Evolutionary conservation across 2,797 vertebrate genomes (phyloP).

Genomic region (Simalia tracyae): DNA sequence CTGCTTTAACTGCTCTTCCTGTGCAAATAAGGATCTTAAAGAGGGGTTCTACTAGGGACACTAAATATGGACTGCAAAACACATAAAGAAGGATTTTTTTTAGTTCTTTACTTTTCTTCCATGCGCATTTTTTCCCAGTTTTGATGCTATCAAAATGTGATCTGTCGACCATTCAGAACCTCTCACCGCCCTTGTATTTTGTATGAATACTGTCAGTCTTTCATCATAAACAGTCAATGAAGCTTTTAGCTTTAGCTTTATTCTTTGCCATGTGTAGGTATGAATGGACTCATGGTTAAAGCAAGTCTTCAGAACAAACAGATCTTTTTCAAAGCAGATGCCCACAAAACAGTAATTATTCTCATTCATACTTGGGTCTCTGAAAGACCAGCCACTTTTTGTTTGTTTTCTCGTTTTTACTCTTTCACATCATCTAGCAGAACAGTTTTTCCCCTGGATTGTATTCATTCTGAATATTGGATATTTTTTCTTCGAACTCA

Average conservation of each 20-base stretch:
- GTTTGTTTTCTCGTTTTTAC: neutral
- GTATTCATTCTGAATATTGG: neutral
- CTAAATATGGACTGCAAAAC: neutral
- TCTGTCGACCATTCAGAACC: neutral
- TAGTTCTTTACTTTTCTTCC: neutral
- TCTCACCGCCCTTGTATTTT: neutral
- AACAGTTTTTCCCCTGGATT: neutral
- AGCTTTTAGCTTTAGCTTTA: neutral
- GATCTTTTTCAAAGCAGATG: neutral
- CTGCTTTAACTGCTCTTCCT: neutral
- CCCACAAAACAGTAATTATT: neutral
- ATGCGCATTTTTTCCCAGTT: neutral
- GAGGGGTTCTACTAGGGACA: neutral
- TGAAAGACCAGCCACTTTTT: neutral
- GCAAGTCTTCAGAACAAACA: neutral
- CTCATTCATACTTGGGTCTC: neutral
- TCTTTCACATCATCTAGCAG: neutral
- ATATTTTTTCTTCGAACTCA: neutral
- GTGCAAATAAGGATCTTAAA: neutral
- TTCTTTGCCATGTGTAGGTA: neutral
- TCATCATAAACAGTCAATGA: neutral
- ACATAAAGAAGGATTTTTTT: neutral
- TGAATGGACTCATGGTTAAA: neutral
- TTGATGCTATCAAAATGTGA: neutral
- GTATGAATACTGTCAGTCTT: neutral